Conservation (phyloP, 2,888 invertebrate genomes). For the Cactoblastis cactorum region DNA sequence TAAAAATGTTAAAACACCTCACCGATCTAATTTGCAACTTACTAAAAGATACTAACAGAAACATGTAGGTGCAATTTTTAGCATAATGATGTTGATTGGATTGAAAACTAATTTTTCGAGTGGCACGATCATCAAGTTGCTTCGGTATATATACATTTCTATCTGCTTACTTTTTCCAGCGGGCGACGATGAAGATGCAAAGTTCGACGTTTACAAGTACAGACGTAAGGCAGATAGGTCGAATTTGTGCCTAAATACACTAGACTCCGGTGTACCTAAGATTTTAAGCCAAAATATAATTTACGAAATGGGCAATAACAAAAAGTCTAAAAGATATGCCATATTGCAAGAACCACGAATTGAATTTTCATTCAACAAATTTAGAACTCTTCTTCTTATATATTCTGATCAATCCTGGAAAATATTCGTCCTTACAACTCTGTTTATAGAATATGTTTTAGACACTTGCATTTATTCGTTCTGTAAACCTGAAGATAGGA, state of each 20-base stretch:
- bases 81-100: too few species aligned
- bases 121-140: too few species aligned
- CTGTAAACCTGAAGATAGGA: conserved; percentile 36
- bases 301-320: conserved; percentile 40
- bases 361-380: conserved; percentile 55
- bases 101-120: too few species aligned
- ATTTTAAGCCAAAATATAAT: conserved; percentile 29
- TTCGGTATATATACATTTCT: too few species aligned
- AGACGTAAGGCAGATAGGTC: conserved; percentile 39
- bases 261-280: conserved; percentile 21
- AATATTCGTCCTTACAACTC: conserved; percentile 48
- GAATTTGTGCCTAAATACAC: conserved; percentile 33
- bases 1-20: too few species aligned
- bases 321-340: conserved; percentile 54
- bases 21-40: too few species aligned
- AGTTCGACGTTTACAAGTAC: conserved; percentile 53
- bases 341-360: conserved; percentile 58
- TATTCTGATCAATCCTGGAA: conserved; percentile 63
- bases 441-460: conserved; percentile 56
- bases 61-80: too few species aligned
- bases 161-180: too few species aligned
- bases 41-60: too few species aligned
- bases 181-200: conserved; percentile 25
- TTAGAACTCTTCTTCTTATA: conserved; percentile 53
- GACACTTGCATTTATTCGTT: conserved; percentile 66